Evolutionary conservation across 2,888 invertebrate genomes (phyloP).

Genomic region (Mallateleia sp.): DNA sequence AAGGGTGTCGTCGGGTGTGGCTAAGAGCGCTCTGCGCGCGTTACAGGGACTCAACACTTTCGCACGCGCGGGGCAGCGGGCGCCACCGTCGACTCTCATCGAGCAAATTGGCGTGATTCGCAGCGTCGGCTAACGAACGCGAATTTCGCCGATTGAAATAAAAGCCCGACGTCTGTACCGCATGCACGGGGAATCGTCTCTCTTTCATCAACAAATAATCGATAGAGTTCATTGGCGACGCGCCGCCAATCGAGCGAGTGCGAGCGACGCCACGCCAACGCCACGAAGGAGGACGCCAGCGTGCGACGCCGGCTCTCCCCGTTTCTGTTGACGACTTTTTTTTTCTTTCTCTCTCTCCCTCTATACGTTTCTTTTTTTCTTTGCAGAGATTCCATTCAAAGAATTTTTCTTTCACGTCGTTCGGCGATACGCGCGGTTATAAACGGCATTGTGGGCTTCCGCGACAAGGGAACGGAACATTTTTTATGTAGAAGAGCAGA

Average conservation of each 20-base stretch:
- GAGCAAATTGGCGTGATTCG: slow-evolving; percentile 48
- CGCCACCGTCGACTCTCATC: slow-evolving; percentile 11
- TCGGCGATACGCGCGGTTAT: no score
- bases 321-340: not conserved
- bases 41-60: slow-evolving; percentile 63
- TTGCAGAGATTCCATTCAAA: no score
- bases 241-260: slow-evolving; percentile 34
- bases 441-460: no score
- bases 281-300: not conserved
- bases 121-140: slow-evolving; percentile 54
- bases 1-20: slow-evolving; percentile 75
- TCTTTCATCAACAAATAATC: slow-evolving; percentile 71
- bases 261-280: not conserved
- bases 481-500: no score
- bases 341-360: no score
- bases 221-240: slow-evolving; percentile 69
- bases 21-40: slow-evolving; percentile 76
- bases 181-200: slow-evolving; percentile 46
- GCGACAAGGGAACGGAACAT: no score
- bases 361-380: no score
- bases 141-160: slow-evolving; percentile 54
- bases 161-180: slow-evolving; percentile 46
- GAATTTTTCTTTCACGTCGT: no score
- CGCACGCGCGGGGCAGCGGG: slow-evolving; percentile 30
- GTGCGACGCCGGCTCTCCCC: not conserved